A percentile compares a stretch with the other conserved stretches of the same genome.
Evolutionary conservation across 2,888 invertebrate genomes (phyloP).

Genomic region (Loripinus fragilis): DNA sequence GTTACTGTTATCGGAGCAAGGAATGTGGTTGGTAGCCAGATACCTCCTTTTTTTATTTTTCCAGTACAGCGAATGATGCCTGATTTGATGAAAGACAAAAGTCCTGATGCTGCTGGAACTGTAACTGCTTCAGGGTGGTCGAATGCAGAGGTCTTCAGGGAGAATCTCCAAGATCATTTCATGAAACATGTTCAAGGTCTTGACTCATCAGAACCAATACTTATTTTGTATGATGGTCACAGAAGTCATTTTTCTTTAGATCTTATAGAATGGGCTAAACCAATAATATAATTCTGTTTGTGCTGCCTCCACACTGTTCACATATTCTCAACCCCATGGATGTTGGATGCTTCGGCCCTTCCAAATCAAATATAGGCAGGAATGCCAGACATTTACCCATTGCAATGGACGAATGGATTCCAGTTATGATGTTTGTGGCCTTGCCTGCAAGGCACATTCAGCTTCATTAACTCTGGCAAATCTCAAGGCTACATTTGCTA

Average conservation of each 20-base stretch:
- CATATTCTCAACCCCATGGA: slow-evolving; percentile 26
- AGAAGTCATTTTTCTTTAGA: slow-evolving; percentile 12
- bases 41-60: slow-evolving; percentile 42
- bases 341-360: neutral
- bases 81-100: slow-evolving; percentile 21
- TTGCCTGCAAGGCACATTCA: neutral
- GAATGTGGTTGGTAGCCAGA: slow-evolving; percentile 27
- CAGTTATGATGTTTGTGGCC: neutral
- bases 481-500: neutral
- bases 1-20: slow-evolving; percentile 36
- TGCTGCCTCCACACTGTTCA: slow-evolving; percentile 25
- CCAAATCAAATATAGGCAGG: neutral
- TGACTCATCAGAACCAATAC: slow-evolving; percentile 5
- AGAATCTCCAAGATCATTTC: slow-evolving; percentile 20
- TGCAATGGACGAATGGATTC: neutral
- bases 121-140: slow-evolving; percentile 38
- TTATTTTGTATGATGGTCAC: slow-evolving; percentile 33
- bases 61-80: slow-evolving; percentile 25
- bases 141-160: slow-evolving; percentile 29
- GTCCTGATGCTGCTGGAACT: slow-evolving; percentile 13
- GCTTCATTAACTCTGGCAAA: neutral
- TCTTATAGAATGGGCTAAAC: slow-evolving; percentile 36
- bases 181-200: slow-evolving; percentile 14
- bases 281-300: slow-evolving; percentile 38
- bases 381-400: neutral